Evolutionary conservation across 2,888 invertebrate genomes (phyloP).

Genomic region (Melipona beecheii): DNA sequence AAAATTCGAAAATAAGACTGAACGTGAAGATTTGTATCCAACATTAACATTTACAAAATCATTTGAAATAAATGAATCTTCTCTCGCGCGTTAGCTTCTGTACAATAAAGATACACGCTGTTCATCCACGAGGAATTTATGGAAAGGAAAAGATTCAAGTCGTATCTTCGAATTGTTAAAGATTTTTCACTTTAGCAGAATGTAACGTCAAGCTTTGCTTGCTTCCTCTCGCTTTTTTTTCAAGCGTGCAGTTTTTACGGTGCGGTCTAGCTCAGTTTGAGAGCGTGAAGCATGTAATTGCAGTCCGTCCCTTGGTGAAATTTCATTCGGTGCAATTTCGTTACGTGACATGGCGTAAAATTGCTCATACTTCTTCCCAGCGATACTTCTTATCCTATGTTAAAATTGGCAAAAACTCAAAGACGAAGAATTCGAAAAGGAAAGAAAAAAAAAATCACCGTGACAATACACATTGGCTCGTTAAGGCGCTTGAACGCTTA

Average conservation of each 20-base stretch:
- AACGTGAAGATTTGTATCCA: background rate
- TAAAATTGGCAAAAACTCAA: background rate
- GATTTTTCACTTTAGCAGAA: background rate
- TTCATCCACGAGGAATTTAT: background rate
- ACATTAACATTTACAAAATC: background rate
- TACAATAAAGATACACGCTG: background rate
- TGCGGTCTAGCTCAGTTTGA: background rate
- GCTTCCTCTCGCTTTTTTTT: conserved; percentile 8
- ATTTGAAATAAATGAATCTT: background rate
- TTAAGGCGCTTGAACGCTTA: too few relatives aligned
- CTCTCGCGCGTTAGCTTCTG: background rate
- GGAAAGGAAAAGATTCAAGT: background rate
- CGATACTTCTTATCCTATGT: conserved; percentile 1
- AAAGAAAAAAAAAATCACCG: too few relatives aligned
- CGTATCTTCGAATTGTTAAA: background rate
- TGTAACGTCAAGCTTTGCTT: background rate
- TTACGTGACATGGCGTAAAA: conserved; percentile 29
- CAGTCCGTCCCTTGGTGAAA: conserved; percentile 28
- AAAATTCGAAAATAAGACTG: background rate
- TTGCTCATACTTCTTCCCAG: background rate
- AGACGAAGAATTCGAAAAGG: background rate
- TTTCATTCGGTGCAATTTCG: conserved; percentile 50
- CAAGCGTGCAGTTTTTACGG: background rate
- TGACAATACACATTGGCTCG: too few relatives aligned
- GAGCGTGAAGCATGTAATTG: conserved; percentile 10